Evolutionary conservation across 2,113 vertebrate species (phyloP).

Genomic region (Strix aluco): DNA sequence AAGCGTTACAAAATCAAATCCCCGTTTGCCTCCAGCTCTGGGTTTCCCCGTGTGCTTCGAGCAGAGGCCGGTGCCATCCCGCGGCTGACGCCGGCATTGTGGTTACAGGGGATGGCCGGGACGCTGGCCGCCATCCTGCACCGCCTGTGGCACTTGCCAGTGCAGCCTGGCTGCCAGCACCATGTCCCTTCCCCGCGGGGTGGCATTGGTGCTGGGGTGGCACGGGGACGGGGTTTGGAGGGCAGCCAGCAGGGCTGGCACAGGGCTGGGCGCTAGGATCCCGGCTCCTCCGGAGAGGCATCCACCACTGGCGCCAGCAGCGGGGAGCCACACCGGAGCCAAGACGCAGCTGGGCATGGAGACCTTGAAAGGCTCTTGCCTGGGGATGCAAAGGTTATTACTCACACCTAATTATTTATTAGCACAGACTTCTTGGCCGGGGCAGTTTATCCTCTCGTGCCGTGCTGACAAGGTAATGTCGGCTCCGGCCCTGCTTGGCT

Average conservation of each 20-base stretch:
- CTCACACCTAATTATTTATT: neutral
- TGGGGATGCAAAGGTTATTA: neutral
- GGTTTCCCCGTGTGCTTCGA: neutral
- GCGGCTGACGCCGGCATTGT: accelerated
- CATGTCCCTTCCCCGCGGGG: accelerated
- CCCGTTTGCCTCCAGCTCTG: neutral
- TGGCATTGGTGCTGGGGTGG: neutral
- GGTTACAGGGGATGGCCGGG: neutral
- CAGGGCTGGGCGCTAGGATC: neutral
- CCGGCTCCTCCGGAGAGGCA: neutral
- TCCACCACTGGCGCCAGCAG: neutral
- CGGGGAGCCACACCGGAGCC: neutral
- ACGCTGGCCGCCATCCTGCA: neutral
- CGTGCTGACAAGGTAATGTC: neutral
- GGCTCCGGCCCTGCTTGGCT: neutral
- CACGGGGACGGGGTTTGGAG: neutral
- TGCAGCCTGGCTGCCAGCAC: neutral
- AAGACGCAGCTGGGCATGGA: neutral
- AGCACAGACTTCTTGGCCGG: neutral
- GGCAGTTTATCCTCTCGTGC: neutral
- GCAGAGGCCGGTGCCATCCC: neutral
- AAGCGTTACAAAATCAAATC: neutral
- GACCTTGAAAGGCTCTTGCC: neutral
- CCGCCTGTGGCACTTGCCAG: accelerated
- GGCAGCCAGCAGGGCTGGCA: neutral